These are phyloP conservation scores for Promerops cafer DNA, from an alignment of 2,113 vertebrate genomes.

Conservation along the genomic window DNA sequence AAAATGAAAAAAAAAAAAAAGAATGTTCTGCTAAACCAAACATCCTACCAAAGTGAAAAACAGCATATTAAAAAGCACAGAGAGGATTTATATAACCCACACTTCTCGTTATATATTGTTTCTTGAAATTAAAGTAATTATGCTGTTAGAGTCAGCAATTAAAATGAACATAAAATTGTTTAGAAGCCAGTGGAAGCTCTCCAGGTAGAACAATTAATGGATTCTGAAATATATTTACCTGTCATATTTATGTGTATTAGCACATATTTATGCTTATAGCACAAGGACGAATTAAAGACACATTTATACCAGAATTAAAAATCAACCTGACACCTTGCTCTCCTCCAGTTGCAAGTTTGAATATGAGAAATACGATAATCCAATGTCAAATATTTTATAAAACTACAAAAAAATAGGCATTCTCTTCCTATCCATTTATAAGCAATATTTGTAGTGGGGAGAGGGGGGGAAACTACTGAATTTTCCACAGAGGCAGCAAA, in stretches of 20 bases:
- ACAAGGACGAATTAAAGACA: neutral
- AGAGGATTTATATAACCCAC: neutral
- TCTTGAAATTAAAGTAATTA: neutral
- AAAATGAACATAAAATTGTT: neutral
- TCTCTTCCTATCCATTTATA: neutral
- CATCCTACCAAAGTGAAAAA: neutral
- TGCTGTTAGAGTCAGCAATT: neutral
- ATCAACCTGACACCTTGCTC: neutral
- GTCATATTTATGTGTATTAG: too few relatives aligned
- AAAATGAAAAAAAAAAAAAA: neutral
- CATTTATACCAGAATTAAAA: neutral
- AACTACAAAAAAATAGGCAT: neutral
- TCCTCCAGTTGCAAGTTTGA: neutral
- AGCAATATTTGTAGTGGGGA: neutral
- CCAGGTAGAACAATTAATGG: neutral
- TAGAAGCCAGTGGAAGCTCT: neutral
- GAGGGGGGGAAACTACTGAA: rapidly evolving
- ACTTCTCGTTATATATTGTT: neutral
- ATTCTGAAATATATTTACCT: neutral
- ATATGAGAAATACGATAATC: neutral
- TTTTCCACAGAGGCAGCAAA: neutral
- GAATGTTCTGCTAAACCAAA: neutral
- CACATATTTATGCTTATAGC: neutral
- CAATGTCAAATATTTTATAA: neutral
- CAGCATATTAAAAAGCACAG: neutral